phyloP scores from a whole-genome alignment of 2,113 vertebrate species.

The Nothocercus nigrocapillus region DNA sequence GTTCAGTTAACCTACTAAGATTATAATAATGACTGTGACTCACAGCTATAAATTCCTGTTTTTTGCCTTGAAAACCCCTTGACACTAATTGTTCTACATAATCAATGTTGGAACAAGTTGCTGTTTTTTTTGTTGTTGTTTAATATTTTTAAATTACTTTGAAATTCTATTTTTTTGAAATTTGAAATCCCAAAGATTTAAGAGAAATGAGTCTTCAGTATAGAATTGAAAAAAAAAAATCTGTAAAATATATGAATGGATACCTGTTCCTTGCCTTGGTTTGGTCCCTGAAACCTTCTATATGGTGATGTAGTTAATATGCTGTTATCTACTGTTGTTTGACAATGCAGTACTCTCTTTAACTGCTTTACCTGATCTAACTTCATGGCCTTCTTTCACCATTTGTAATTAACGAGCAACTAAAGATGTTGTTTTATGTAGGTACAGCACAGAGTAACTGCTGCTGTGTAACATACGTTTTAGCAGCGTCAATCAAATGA shows the following conservation, averaged over 20 bases:
- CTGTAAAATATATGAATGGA: background rate
- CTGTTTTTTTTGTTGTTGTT: background rate
- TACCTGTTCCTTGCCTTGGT: background rate
- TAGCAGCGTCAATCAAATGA: conserved; percentile 24
- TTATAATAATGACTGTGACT: background rate
- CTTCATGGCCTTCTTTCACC: background rate
- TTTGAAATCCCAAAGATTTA: background rate
- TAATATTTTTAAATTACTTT: background rate
- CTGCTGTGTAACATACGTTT: background rate
- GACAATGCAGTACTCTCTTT: background rate
- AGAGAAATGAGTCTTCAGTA: background rate
- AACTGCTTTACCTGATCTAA: background rate
- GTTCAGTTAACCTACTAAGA: background rate
- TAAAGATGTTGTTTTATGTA: conserved; percentile 19
- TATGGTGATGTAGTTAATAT: background rate
- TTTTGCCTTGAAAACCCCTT: background rate
- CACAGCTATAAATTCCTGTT: background rate
- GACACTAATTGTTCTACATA: background rate
- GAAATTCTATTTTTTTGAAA: too few species aligned
- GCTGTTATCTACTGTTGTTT: background rate
- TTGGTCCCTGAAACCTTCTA: background rate
- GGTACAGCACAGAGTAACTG: background rate
- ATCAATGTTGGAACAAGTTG: background rate
- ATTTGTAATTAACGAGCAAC: conserved; percentile 21
- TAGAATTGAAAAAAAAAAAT: background rate